A percentile compares a stretch with the other conserved stretches of the same genome.
Evolutionary conservation across 92 coral and sea anemone genomes (phyloP).

Genomic region (Parazoanthus darwini): DNA sequence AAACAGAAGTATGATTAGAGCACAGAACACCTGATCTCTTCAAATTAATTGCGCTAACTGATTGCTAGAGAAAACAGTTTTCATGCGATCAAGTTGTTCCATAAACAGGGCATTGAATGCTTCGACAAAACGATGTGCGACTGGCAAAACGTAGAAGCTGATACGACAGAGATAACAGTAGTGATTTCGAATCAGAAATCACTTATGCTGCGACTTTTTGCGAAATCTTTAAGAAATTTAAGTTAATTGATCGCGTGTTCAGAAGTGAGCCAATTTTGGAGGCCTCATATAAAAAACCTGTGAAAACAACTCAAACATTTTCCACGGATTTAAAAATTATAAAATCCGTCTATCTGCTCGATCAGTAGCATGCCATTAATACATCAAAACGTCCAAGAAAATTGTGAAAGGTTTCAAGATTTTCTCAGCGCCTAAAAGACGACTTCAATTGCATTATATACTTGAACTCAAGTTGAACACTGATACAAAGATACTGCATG

Average conservation of each 20-base stretch:
- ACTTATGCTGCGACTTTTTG: not conserved
- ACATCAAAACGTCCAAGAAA: not conserved
- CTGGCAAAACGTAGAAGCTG: not conserved
- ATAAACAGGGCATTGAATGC: not conserved
- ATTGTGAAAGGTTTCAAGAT: not conserved
- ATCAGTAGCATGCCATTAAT: not conserved
- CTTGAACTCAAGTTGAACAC: not conserved
- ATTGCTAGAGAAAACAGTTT: not conserved
- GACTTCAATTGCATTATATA: not conserved
- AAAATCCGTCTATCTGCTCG: not conserved
- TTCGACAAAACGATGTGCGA: not conserved
- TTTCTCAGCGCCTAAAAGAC: not conserved
- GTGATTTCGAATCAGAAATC: not conserved
- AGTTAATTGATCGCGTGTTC: not conserved
- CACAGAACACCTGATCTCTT: not conserved
- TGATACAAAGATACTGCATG: not conserved
- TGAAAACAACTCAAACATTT: not conserved
- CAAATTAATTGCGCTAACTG: not conserved
- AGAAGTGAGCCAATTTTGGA: not conserved
- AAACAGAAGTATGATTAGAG: too few species aligned
- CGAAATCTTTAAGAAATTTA: too few species aligned
- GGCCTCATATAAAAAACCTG: not conserved
- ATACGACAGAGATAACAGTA: conserved; percentile 14
- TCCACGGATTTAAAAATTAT: not conserved
- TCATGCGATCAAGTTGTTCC: not conserved